Evolutionary conservation across 1,140 invertebrate species (phyloP).

Genomic region (Drosophila kanapiae): DNA sequence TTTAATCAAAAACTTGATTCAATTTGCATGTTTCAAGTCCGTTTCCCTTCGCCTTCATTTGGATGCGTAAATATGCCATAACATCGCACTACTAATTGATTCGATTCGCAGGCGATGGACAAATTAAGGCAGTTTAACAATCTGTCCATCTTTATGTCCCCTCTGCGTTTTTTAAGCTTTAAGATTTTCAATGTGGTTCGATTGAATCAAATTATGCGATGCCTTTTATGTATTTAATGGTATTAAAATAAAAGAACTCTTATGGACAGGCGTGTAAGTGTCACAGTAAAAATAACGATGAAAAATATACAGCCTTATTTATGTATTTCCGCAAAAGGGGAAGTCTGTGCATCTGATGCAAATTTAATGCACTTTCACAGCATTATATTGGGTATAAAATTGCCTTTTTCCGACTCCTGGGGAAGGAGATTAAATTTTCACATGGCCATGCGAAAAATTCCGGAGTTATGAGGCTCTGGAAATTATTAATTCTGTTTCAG

Average conservation of each 20-base stretch:
- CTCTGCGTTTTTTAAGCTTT: constrained; percentile 2
- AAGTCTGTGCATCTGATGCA: constrained; percentile 25
- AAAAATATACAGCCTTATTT: constrained; percentile 27
- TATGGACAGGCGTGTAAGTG: constrained; percentile 14
- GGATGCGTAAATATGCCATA: constrained; percentile 38
- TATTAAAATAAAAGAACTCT: neutral
- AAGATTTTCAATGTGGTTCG: neutral
- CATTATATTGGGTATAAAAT: constrained; percentile 12
- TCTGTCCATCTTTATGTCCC: neutral
- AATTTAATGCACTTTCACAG: constrained; percentile 37
- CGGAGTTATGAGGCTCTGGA: neutral
- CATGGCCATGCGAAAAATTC: neutral
- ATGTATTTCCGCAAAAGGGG: constrained; percentile 3
- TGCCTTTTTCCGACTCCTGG: neutral
- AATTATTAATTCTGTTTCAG: too few species aligned
- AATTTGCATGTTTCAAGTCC: constrained; percentile 64
- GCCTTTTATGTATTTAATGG: constrained; percentile 20
- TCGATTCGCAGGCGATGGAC: constrained; percentile 44
- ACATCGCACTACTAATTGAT: constrained; percentile 57
- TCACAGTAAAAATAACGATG: constrained; percentile 19
- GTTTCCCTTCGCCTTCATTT: constrained; percentile 25
- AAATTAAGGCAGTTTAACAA: constrained; percentile 25
- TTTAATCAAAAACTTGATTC: constrained; percentile 61
- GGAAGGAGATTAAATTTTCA: constrained; percentile 15
- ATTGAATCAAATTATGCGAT: constrained; percentile 18